A percentile compares a stretch with the other conserved stretches of the same genome.
Evolutionary conservation across 2,888 invertebrate species (phyloP).

Genomic region (Cantharis rufa): DNA sequence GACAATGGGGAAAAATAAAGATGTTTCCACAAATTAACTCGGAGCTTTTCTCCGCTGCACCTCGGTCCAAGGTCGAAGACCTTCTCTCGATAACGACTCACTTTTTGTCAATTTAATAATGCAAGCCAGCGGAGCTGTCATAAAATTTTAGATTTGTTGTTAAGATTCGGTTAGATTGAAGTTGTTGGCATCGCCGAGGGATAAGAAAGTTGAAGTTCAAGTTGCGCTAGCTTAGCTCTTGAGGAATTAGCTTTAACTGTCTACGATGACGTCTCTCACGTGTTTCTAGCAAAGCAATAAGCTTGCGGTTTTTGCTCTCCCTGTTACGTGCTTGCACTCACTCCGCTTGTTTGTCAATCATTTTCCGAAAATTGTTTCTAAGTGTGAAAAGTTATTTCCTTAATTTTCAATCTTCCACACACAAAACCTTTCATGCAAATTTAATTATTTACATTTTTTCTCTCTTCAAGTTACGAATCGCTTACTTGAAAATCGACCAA

Average conservation of each 20-base stretch:
- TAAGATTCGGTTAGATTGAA: background rate
- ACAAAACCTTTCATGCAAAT: background rate
- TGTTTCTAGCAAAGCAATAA: conserved; percentile 30
- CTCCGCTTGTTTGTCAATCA: conserved; percentile 28
- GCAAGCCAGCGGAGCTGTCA: conserved; percentile 6
- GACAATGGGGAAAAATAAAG: background rate
- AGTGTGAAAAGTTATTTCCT: conserved; percentile 15
- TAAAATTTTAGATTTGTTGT: conserved; percentile 14
- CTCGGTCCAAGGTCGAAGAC: background rate
- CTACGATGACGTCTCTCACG: conserved; percentile 29
- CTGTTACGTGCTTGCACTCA: conserved; percentile 21
- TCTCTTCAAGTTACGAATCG: background rate
- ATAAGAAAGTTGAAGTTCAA: conserved; percentile 15
- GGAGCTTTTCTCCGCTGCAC: background rate
- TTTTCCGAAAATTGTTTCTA: conserved; percentile 26
- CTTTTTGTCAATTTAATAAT: background rate
- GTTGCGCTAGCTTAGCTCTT: conserved; percentile 13
- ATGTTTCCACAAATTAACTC: background rate
- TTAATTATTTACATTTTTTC: background rate
- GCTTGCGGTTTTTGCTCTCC: conserved; percentile 24
- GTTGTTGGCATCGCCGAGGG: conserved; percentile 13
- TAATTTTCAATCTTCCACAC: conserved; percentile 9
- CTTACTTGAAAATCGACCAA: conserved; percentile 6
- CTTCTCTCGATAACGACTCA: background rate
- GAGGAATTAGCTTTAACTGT: conserved; percentile 31